Conservation (phyloP, 2,888 invertebrate genomes). For the Globia sparganii region DNA sequence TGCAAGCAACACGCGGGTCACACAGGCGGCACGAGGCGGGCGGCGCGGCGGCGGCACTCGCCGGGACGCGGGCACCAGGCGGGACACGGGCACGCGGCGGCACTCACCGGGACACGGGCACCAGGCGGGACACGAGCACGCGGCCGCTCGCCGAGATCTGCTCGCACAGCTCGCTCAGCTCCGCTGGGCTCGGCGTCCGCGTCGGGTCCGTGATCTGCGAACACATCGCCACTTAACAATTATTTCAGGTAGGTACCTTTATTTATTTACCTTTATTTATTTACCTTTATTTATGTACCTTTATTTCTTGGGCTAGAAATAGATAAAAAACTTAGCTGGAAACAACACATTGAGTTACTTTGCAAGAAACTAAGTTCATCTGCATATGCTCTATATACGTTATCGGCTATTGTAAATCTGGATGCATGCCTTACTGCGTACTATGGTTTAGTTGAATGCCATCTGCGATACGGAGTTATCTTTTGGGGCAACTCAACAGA, state of each 20-base stretch:
- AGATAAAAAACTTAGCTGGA: too few species aligned
- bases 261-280: too few species aligned
- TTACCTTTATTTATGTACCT: too few species aligned
- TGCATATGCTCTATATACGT: too few species aligned
- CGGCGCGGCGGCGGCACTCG: constrained; percentile 61
- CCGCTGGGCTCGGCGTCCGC: constrained; percentile 70
- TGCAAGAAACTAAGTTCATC: too few species aligned
- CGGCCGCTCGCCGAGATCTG: constrained; percentile 72
- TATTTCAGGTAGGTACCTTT: background rate
- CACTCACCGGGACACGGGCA: constrained; percentile 73
- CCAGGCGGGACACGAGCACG: constrained; percentile 73
- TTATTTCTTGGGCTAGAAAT: too few species aligned
- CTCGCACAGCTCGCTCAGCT: constrained; percentile 74
- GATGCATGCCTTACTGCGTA: too few species aligned
- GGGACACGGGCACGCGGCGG: constrained; percentile 74
- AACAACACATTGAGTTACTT: too few species aligned
- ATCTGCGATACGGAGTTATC: too few species aligned
- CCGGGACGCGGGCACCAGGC: constrained; percentile 75
- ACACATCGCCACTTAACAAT: constrained; percentile 75
- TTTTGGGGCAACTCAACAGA: too few species aligned
- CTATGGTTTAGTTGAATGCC: too few species aligned
- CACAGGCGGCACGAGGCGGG: background rate
- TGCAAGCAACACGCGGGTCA: constrained; percentile 74
- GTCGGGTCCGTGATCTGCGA: constrained; percentile 86
- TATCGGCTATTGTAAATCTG: too few species aligned